Evolutionary conservation across 1,140 invertebrate genomes (phyloP).

Genomic region (Tetramorium simillimum): DNA sequence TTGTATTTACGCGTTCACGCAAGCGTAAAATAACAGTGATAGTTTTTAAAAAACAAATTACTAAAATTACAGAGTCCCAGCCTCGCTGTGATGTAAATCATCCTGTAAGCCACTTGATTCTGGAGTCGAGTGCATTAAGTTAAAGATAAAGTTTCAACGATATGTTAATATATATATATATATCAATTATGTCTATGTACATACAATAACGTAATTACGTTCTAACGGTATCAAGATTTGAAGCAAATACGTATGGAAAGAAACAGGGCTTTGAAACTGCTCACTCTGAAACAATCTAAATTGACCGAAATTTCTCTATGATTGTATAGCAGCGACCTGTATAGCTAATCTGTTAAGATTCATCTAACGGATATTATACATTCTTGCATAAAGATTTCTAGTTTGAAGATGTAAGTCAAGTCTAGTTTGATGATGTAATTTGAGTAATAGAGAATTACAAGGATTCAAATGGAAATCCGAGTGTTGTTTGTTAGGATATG

Average conservation of each 20-base stretch:
- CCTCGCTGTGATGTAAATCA: background rate
- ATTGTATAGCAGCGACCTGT: background rate
- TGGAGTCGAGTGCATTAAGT: constrained; percentile 1
- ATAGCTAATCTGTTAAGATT: background rate
- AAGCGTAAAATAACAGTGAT: background rate
- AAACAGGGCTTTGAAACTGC: background rate
- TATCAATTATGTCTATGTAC: background rate
- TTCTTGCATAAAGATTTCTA: constrained; percentile 1
- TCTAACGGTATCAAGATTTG: background rate
- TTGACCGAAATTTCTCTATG: background rate
- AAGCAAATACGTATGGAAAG: background rate
- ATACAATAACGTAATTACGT: background rate
- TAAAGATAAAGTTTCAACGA: background rate
- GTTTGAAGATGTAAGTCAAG: background rate
- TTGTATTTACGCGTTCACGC: background rate
- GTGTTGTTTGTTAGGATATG: constrained; percentile 13
- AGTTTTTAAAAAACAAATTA: background rate
- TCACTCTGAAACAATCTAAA: background rate
- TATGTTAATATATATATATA: background rate
- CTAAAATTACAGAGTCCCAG: background rate
- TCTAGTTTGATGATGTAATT: constrained; percentile 2
- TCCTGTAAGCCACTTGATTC: background rate
- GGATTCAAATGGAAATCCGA: background rate
- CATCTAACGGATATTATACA: background rate
- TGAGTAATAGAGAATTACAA: background rate